Evolutionary conservation across 2,113 vertebrate species (phyloP), one percentile per base, ranked within the genome.

Genomic region (Pluvianellus socialis): DNA sequence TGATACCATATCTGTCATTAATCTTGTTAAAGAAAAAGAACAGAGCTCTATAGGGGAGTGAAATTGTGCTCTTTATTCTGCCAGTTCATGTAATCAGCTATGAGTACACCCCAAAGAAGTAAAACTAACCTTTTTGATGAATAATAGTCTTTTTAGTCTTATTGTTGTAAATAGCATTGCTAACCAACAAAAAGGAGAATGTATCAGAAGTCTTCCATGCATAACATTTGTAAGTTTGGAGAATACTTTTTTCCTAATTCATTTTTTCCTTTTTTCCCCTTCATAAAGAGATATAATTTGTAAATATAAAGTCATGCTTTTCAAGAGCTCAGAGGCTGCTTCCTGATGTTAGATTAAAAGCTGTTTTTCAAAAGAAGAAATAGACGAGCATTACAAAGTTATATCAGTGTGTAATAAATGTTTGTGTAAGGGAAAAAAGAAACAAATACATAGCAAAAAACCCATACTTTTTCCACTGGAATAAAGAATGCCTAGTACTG

Each of bases 341-440:
- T 89, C 56, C 49, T 92, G 40, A 88, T 90, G 24, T 80, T 92
- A 93, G 71, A 96, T 94, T 89, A 79, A 96, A 93, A 94, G 45
- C 58, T 14, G 6, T 45, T 96, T 97, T 81, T 72, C 67, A 86
- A 79, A 89, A 86, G 56, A 86, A 88, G 33, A 95, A 96, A 95
- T n/a, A 91, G 20, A 93, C 49, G 79, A 75, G 27, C 23, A 74
- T 49, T 72, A 61, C 11, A 50, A 84, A 91, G 30, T 65, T 79
- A 66, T 27, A 73, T 24, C 33, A 86, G 26, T 50, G 33, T 80
- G 17, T 52, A 91, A 67, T 70, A 74, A 96, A 68, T 26, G 23
- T 84, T 90, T 88, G 26, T 32, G 44, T 67, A 73, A 53, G 22
- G 8, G 66, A 74, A 76, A 38, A 59, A 87, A 91, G 77, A 55